Evolutionary conservation across 2,113 vertebrate species (phyloP).

Genomic region (Lepus europaeus): DNA sequence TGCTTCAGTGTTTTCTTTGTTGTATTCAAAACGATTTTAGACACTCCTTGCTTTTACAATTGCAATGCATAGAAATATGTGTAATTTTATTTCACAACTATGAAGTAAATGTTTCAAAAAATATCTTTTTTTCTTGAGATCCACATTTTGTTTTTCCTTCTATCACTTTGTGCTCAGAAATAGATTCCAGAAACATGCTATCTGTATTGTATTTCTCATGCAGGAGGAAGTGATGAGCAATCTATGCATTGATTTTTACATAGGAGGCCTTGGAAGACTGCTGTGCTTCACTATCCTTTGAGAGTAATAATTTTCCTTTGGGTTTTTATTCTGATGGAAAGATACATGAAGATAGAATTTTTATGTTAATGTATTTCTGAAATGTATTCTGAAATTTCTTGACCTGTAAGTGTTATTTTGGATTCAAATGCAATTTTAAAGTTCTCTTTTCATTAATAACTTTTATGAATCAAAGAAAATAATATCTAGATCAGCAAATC

Average conservation of each 20-base stretch:
- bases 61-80: not conserved
- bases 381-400: constrained; percentile 56
- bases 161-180: not conserved
- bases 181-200: not conserved
- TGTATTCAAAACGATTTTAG: not conserved
- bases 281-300: not conserved
- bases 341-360: constrained; percentile 62
- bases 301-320: constrained; percentile 35
- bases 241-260: constrained; percentile 6
- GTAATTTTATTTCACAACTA: not conserved
- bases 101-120: not conserved
- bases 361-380: constrained; percentile 68
- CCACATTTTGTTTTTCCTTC: not conserved
- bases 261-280: not conserved
- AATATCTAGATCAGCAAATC: not conserved
- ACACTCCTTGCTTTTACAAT: not conserved
- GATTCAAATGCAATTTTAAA: not conserved
- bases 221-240: not conserved
- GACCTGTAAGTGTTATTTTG: constrained; percentile 19
- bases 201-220: not conserved
- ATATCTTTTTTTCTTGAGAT: not conserved
- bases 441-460: not conserved
- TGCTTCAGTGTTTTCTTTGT: not conserved
- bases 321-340: constrained; percentile 53
- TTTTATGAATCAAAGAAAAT: constrained; percentile 32